Evolutionary conservation across 2,113 vertebrate species (phyloP).

Genomic region (Leucopternis melanops): DNA sequence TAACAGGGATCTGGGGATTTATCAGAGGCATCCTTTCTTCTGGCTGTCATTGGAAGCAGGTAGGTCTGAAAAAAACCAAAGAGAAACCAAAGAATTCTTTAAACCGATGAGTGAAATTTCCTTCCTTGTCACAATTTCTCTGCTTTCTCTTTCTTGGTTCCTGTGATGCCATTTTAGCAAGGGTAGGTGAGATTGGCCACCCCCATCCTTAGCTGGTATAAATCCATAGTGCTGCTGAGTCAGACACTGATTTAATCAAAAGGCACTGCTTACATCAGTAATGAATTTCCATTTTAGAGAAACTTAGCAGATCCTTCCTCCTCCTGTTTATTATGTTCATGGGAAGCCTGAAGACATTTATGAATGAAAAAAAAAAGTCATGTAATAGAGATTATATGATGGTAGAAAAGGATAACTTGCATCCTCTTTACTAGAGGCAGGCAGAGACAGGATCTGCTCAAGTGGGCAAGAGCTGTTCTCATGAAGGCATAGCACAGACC

Average conservation of each 20-base stretch:
- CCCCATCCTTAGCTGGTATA: neutral
- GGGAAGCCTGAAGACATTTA: neutral
- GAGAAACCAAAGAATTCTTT: neutral
- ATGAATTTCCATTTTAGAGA: neutral
- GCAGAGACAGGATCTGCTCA: neutral
- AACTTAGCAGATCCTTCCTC: neutral
- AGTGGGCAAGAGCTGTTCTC: neutral
- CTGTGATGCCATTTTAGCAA: neutral
- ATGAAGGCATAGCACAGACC: neutral
- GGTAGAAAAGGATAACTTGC: neutral
- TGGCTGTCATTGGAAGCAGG: neutral
- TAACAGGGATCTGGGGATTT: neutral
- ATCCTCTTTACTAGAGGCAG: neutral
- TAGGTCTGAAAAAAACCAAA: neutral
- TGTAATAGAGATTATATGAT: neutral
- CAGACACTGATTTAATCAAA: neutral
- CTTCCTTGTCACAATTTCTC: neutral
- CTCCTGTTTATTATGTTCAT: neutral
- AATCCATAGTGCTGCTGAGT: neutral
- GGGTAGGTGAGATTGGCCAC: neutral
- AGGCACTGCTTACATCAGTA: neutral
- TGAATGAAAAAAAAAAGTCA: neutral
- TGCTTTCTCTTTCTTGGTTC: neutral
- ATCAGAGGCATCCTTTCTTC: neutral
- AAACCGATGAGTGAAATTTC: neutral